A percentile compares a stretch with the other conserved stretches of the same genome.
Conservation (phyloP, 2,113 vertebrate species). For the Pteruthius melanotis region DNA sequence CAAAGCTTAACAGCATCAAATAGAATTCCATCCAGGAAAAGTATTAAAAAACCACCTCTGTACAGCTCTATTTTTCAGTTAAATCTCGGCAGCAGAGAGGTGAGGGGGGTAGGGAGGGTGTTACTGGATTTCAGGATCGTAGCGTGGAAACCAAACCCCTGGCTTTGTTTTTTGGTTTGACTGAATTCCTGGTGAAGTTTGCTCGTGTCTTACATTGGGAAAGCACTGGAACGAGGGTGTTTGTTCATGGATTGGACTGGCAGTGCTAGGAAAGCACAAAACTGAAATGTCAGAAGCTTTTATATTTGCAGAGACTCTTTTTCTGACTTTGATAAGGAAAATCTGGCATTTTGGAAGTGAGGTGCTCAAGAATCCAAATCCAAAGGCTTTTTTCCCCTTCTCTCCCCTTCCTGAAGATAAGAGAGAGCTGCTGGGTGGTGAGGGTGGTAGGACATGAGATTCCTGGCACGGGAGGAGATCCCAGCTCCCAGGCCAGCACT, state of each 20-base stretch:
- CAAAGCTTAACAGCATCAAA: constrained; percentile 60
- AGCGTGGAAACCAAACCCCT: neutral
- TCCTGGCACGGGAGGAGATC: neutral
- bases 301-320: neutral
- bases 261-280: neutral
- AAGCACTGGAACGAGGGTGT: neutral
- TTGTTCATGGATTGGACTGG: neutral
- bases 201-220: neutral
- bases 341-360: neutral
- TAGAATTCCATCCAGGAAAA: constrained; percentile 56
- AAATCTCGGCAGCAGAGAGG: constrained; percentile 15
- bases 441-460: neutral
- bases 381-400: neutral
- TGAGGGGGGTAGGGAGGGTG: neutral
- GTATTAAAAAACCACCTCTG: constrained; percentile 20
- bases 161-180: neutral
- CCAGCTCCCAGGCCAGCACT: neutral
- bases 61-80: constrained; percentile 20
- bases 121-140: constrained; percentile 1
- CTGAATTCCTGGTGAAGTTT: constrained; percentile 3
- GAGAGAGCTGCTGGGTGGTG: neutral
- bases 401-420: neutral
- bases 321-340: neutral
- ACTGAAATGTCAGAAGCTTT: neutral
- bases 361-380: neutral